These are phyloP conservation scores for Hydrocynus forskahlii DNA, from an alignment of 2,797 vertebrate genomes.

Conservation along the genomic window DNA sequence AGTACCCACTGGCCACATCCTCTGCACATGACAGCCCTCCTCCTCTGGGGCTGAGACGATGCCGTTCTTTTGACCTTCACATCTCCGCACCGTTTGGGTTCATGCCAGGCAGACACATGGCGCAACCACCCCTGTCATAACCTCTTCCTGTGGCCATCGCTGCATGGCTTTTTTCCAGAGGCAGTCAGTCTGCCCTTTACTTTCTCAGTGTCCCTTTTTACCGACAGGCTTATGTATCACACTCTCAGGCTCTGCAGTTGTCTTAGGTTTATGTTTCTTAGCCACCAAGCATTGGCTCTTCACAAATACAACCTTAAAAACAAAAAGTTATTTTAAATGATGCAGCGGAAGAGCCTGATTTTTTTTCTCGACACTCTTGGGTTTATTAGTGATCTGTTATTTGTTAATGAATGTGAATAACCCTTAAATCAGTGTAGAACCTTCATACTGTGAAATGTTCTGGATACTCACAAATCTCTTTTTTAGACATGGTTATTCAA, in stretches of 20 bases:
- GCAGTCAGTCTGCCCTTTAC: constrained; percentile 24
- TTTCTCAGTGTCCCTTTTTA: background rate
- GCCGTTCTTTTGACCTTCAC: constrained; percentile 1
- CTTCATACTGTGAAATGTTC: too few species aligned
- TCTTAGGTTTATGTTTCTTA: background rate
- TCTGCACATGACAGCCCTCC: background rate
- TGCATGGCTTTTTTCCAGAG: constrained; percentile 18
- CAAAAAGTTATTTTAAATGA: too few species aligned
- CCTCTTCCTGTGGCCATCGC: constrained; percentile 7
- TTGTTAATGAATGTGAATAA: too few species aligned
- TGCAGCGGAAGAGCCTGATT: background rate
- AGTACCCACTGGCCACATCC: background rate
- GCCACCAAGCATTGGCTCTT: background rate
- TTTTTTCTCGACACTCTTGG: background rate
- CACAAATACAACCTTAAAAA: background rate
- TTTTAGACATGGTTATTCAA: too few species aligned
- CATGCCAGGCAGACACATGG: constrained; percentile 17
- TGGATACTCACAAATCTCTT: too few species aligned
- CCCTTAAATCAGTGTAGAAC: too few species aligned
- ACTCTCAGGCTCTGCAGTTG: background rate
- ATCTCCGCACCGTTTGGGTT: constrained; percentile 18
- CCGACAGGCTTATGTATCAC: background rate
- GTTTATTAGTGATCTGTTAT: background rate
- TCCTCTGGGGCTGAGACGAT: background rate
- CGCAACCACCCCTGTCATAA: constrained; percentile 27